phyloP scores from a whole-genome alignment of 2,113 vertebrate genomes.

The Silurus meridionalis region DNA sequence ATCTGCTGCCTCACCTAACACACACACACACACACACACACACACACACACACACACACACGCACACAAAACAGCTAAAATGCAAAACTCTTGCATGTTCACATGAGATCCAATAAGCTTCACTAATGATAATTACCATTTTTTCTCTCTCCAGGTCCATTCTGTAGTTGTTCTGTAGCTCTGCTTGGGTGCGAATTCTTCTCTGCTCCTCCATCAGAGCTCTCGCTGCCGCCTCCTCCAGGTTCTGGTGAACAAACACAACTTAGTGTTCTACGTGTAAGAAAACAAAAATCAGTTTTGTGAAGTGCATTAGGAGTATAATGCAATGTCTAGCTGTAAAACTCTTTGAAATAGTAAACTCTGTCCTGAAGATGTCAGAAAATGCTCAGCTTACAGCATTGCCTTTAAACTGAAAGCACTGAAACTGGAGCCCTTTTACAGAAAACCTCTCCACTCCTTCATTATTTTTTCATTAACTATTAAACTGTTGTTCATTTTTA shows the following conservation, averaged over 20 bases:
- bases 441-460: too few species aligned
- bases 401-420: too few species aligned
- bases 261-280: not conserved
- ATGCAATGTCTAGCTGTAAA: not conserved
- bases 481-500: too few species aligned
- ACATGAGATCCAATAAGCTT: not conserved
- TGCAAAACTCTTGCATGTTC: not conserved
- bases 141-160: slow-evolving; percentile 90
- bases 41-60: not conserved
- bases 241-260: slow-evolving; percentile 71
- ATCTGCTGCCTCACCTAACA: slow-evolving; percentile 89
- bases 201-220: slow-evolving; percentile 85
- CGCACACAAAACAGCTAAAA: not conserved
- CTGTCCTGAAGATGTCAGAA: too few species aligned
- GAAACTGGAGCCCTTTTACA: too few species aligned
- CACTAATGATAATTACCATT: slow-evolving; percentile 66
- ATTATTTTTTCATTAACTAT: not conserved
- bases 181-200: slow-evolving; percentile 85
- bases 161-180: slow-evolving; percentile 87
- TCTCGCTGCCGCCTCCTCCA: slow-evolving; percentile 83
- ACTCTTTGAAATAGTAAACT: too few species aligned
- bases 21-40: slow-evolving; percentile 18
- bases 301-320: not conserved
- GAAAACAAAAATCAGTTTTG: not conserved
- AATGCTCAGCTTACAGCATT: too few species aligned